phyloP scores from a whole-genome alignment of 2,113 vertebrate genomes.

The Anolis sagrei region DNA sequence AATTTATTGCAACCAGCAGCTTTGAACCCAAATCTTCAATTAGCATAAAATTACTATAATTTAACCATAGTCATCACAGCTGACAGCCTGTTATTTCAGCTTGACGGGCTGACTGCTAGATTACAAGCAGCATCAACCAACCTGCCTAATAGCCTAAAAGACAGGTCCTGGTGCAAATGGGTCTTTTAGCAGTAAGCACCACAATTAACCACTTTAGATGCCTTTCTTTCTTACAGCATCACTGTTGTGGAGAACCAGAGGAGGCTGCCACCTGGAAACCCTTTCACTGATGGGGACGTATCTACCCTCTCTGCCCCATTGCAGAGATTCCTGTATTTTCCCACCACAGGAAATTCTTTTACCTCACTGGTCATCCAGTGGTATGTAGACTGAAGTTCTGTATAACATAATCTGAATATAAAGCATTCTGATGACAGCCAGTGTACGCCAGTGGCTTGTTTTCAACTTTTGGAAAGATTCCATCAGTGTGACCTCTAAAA shows the following conservation, averaged over 20 bases:
- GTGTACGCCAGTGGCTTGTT: too few relatives aligned
- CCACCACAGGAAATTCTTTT: not conserved
- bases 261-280: not conserved
- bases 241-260: not conserved
- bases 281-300: not conserved
- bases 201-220: constrained; percentile 31
- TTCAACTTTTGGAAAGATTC: too few relatives aligned
- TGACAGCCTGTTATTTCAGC: constrained; percentile 18
- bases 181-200: constrained; percentile 5
- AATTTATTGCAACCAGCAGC: constrained; percentile 23
- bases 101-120: constrained; percentile 22
- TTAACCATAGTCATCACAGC: constrained; percentile 6
- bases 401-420: not conserved
- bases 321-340: not conserved
- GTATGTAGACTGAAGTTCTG: not conserved
- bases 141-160: constrained; percentile 16
- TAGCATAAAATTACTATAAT: constrained; percentile 46
- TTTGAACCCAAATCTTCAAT: constrained; percentile 41
- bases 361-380: not conserved
- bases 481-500: too few relatives aligned
- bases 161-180: not conserved
- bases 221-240: not conserved
- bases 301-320: not conserved
- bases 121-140: not conserved
- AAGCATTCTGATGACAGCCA: too few relatives aligned